Evolutionary conservation across 2,888 invertebrate genomes (phyloP).

Genomic region (Gastracanthus pulcherrimus): DNA sequence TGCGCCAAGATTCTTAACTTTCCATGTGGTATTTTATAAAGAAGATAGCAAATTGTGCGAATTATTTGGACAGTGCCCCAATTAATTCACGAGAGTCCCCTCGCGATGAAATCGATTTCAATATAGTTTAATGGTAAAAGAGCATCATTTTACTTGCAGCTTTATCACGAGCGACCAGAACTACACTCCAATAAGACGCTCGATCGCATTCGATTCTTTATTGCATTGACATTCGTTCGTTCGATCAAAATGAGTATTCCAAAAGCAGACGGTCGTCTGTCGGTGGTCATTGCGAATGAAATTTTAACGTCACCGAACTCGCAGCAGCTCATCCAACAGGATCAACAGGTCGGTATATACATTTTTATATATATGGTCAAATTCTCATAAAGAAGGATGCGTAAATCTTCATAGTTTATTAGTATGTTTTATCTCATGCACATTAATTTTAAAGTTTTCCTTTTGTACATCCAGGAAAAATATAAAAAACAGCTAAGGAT

Average conservation of each 20-base stretch:
- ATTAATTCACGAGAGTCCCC: conserved; percentile 2
- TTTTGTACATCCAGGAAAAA: background rate
- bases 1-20: conserved; percentile 8
- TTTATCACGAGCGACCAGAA: too few relatives aligned
- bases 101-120: background rate
- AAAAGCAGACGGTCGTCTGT: conserved; percentile 68
- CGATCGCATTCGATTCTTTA: background rate
- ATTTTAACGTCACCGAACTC: conserved; percentile 66
- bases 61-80: background rate
- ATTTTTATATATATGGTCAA: background rate
- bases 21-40: background rate
- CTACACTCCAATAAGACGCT: background rate
- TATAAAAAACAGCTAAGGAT: too few relatives aligned
- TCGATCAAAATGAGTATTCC: conserved; percentile 67
- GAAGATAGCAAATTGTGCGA: background rate
- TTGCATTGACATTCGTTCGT: too few relatives aligned
- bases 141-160: background rate
- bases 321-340: conserved; percentile 68
- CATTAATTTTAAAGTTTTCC: background rate
- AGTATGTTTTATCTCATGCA: background rate
- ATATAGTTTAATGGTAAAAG: background rate
- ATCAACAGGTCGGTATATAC: conserved; percentile 69
- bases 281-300: conserved; percentile 68
- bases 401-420: too few relatives aligned
- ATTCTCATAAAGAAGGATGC: too few relatives aligned